These are phyloP conservation scores for Myrmecophaga tridactyla DNA, from an alignment of 2,113 vertebrate genomes.

Conservation along the genomic window DNA sequence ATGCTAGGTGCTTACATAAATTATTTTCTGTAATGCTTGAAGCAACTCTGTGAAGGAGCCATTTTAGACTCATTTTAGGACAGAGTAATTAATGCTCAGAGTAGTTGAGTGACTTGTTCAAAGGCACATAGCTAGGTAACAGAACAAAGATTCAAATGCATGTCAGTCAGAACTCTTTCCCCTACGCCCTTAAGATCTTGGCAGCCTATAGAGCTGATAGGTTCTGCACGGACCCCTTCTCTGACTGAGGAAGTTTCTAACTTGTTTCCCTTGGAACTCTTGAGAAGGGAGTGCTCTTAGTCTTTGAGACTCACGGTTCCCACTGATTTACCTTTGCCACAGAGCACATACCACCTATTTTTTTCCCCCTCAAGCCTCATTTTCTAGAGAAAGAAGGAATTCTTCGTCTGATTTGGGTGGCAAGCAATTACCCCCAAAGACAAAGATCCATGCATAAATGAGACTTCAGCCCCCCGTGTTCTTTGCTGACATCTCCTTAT, in stretches of 20 bases:
- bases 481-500: not conserved
- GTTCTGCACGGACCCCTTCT: not conserved
- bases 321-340: not conserved
- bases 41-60: not conserved
- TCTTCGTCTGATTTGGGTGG: not conserved
- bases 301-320: not conserved
- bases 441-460: not conserved
- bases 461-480: not conserved
- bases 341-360: not conserved
- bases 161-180: not conserved
- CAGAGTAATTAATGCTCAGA: not conserved
- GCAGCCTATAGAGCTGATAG: rapidly evolving
- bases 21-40: not conserved
- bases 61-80: not conserved
- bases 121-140: not conserved
- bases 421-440: not conserved
- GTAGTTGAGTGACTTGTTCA: not conserved
- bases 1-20: not conserved
- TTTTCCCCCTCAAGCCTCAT: not conserved
- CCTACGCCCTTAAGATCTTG: not conserved
- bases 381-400: not conserved
- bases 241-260: not conserved
- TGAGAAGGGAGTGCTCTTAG: not conserved
- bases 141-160: not conserved
- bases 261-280: not conserved